These are phyloP conservation scores for Drosophila hydei DNA, from an alignment of 1,140 invertebrate genomes.

Conservation along the genomic window DNA sequence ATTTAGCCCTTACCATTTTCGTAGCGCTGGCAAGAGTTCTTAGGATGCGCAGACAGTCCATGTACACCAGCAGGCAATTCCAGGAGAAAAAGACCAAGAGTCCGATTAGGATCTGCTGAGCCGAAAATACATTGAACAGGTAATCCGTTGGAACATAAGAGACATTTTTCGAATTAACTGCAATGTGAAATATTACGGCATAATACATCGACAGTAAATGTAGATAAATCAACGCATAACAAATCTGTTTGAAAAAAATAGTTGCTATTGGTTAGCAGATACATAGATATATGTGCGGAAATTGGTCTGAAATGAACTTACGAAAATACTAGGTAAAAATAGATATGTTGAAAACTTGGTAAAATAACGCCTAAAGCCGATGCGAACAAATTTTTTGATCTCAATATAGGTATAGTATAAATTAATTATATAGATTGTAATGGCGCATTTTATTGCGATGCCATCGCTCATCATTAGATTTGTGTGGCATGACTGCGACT, in stretches of 20 bases:
- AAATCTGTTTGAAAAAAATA: not conserved
- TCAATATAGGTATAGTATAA: conserved; percentile 23
- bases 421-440: conserved; percentile 7
- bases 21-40: conserved; percentile 89
- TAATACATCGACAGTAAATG: too few relatives aligned
- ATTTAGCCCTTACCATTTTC: conserved; percentile 11
- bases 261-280: not conserved
- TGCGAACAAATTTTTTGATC: not conserved
- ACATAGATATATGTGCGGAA: too few relatives aligned
- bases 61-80: conserved; percentile 38
- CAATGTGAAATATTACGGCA: too few relatives aligned
- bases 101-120: conserved; percentile 21
- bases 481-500: not conserved
- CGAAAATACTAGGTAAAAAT: conserved; percentile 7
- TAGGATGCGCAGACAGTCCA: conserved; percentile 90
- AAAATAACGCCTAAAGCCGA: not conserved
- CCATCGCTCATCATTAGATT: not conserved
- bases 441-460: not conserved
- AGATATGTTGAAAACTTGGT: not conserved
- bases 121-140: not conserved
- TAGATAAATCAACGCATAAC: not conserved
- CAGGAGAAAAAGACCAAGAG: conserved; percentile 45
- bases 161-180: too few relatives aligned
- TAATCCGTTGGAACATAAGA: conserved; percentile 6
- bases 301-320: too few relatives aligned